Evolutionary conservation across 2,113 vertebrate species (phyloP), one percentile per base, ranked within the genome.

Genomic region (Pycnonotus jocosus): DNA sequence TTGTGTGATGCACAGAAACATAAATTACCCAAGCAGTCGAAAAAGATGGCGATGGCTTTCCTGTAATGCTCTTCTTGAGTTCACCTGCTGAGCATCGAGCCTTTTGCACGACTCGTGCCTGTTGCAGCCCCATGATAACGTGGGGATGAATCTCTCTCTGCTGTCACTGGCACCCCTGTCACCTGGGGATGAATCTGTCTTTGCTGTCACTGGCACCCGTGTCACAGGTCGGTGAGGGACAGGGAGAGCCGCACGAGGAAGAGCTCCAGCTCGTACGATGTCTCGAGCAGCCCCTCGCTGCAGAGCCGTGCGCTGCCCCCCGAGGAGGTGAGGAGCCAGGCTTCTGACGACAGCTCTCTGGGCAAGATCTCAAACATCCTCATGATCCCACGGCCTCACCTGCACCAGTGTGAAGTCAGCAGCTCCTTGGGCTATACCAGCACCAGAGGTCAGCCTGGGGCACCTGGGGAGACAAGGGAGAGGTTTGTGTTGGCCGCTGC

Each of bases 361-460:
- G 99, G 99, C 51, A 99, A 98, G 47, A 98, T 99, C 37, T 99
- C 99, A 96, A 99, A 99, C 96, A 98, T 99, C 97, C 97, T 99
- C 56, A 98, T 99, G 78, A 99, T 99, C 83, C 99, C 99, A 0
- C 98, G 99, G 11, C 95, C 98, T 21, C 98, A 98, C 62, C 96
- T 98, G 16, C 98, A 98, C 90, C 99, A 99, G 91, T 99, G 99
- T 48, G 99, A 99, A 98, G 99, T 99, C 98, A 99, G 99, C 98
- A 99, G 99, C 96, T 99, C 99, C 22, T 96, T 99, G 94, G 99
- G 99, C 68, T 99, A 99, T 95, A 99, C 99, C 94, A 99, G 99
- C 97, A 99, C 98, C 64, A 98, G 98, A 99, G 99, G 99, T 99
- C 96, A 97, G 96, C 58, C 62, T 28, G 28, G 70, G 73, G 37